Base-by-base conservation (phyloP, 2,888 invertebrate species). In the Nasonovia ribisnigri region DNA sequence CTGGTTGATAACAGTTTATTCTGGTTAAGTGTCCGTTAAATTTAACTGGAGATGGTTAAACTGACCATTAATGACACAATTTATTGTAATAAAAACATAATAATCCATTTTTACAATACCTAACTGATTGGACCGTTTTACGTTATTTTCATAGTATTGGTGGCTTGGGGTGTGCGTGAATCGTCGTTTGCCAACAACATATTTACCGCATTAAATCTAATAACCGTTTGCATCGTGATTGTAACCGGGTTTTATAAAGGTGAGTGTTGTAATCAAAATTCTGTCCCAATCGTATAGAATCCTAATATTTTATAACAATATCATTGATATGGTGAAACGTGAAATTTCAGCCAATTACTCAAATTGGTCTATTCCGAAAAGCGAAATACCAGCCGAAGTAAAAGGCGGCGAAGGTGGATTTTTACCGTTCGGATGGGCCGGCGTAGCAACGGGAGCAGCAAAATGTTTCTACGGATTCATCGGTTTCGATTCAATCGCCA, bases 401-500 rank as follows among this genome's bases (percentile, higher is more conserved):
- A 94, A 95, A 46, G 97, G 97, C 0, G 99, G 99, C 0, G 96
- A 96, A 0, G 99, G 99, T 0, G 99, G 99, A 0, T 99, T 99
- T 96, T 97, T 98, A 96, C 99, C 99, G 0, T 99, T 97, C 96
- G 99, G 99, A 0, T 95, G 99, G 77, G 97, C 97, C 0, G 99
- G 98, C 0, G 97, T 98, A 8, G 98, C 98, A 97, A 97, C 97
- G 0, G 98, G 98, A 0, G 97, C 98, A 0, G 98, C 98, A 0
- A 98, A 98, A 95, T 98, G 98, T 95, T 98, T 98, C 89, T 95
- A 95, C 92, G 95, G 95, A 20, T 99, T 99, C 96, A 98, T 99
- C 10, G 99, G 99, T 48, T 99, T 99, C 95, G 99, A 99, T 96
- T 97, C 98, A 95, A 98, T 98, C 10, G 98, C 98, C 29, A 98